These are phyloP conservation scores for Dimorphilus gyrociliatus DNA, from an alignment of 2,888 invertebrate genomes.

Conservation along the genomic window DNA sequence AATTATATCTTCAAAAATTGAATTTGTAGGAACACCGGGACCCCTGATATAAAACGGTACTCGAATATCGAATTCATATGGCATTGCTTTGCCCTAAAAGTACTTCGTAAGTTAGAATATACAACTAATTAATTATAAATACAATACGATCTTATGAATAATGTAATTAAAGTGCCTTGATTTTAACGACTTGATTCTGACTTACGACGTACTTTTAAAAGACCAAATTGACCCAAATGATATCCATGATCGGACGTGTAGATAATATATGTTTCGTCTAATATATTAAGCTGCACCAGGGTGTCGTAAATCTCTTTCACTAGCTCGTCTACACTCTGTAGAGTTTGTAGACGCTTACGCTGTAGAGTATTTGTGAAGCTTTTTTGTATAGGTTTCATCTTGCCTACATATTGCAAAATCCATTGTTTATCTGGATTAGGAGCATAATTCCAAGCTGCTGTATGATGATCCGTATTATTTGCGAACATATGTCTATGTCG, in stretches of 20 bases:
- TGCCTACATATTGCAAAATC: conserved; percentile 79
- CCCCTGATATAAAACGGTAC: conserved; percentile 88
- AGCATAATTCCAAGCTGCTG: conserved; percentile 87
- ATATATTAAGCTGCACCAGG: conserved; percentile 53
- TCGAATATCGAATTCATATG: conserved; percentile 90
- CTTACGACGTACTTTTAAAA: no score
- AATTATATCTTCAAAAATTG: conserved; percentile 77
- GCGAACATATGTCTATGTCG: conserved; percentile 85
- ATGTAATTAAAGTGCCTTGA: no score
- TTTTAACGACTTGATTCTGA: no score
- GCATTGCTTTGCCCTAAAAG: conserved; percentile 95
- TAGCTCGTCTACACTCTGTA: conserved; percentile 86
- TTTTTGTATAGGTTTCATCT: conserved; percentile 86
- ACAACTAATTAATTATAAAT: no score
- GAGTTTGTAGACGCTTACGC: conserved; percentile 83
- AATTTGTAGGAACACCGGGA: conserved; percentile 51
- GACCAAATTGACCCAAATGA: conserved; percentile 86
- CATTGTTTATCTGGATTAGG: conserved; percentile 97
- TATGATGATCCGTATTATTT: conserved; percentile 88
- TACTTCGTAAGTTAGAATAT: no score
- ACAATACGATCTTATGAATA: no score
- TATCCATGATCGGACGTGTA: conserved; percentile 98
- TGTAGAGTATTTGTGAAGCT: conserved; percentile 87
- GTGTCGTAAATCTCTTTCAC: conserved; percentile 46
- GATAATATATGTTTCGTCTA: conserved; percentile 85